phyloP scores from a whole-genome alignment of 1,140 invertebrate species.

The Cyphomyrmex costatus region DNA sequence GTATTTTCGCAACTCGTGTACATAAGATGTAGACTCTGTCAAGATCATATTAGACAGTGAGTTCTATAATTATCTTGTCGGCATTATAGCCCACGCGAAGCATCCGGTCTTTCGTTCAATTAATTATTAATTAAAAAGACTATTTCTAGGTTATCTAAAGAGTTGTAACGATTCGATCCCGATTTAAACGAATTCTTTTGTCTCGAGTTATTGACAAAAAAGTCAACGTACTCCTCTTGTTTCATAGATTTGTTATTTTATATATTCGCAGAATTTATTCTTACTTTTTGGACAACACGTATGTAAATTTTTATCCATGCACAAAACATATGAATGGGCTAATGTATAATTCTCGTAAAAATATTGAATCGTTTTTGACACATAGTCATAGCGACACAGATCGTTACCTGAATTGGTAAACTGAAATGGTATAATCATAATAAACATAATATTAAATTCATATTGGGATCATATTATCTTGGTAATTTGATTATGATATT shows the following conservation, averaged over 20 bases:
- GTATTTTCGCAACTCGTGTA: background rate
- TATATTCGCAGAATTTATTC: conserved; percentile 19
- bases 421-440: too few relatives aligned
- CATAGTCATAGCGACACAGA: too few relatives aligned
- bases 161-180: conserved; percentile 13
- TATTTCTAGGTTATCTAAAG: conserved; percentile 74
- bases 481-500: background rate
- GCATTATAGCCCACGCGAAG: conserved; percentile 68
- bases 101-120: conserved; percentile 60
- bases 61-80: conserved; percentile 79
- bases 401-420: too few relatives aligned
- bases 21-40: conserved; percentile 37
- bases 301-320: conserved; percentile 6
- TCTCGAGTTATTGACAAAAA: conserved; percentile 46
- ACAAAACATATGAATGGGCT: background rate
- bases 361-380: conserved; percentile 16
- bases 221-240: conserved; percentile 53
- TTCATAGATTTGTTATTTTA: background rate
- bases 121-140: conserved; percentile 79
- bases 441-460: background rate
- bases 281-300: background rate
- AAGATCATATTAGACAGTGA: conserved; percentile 62
- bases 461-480: background rate
- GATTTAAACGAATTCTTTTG: conserved; percentile 61
- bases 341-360: background rate